These are phyloP conservation scores for Peribatodes rhomboidaria DNA, from an alignment of 2,888 invertebrate species.

Conservation along the genomic window DNA sequence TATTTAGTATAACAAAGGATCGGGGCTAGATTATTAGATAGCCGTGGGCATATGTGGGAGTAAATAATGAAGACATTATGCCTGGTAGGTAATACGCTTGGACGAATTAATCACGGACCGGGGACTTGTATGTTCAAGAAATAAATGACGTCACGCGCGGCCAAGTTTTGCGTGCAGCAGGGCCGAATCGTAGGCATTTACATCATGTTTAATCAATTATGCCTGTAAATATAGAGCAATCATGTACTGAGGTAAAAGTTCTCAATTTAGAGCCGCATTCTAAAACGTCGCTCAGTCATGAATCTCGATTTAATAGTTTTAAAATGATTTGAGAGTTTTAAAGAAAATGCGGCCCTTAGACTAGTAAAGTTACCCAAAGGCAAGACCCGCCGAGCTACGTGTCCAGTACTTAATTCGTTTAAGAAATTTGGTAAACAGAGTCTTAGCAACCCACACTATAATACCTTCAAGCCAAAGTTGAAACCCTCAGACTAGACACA, in stretches of 20 bases:
- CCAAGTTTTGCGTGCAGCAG: background rate
- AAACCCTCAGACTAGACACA: background rate
- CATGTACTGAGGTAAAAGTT: too few relatives aligned
- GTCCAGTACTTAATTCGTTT: background rate
- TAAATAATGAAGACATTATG: background rate
- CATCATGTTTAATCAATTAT: too few relatives aligned
- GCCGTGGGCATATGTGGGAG: constrained; percentile 4
- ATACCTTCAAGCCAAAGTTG: background rate
- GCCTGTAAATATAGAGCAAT: too few relatives aligned
- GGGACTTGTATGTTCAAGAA: background rate
- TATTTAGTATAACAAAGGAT: constrained; percentile 9
- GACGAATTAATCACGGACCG: background rate
- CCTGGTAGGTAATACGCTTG: background rate
- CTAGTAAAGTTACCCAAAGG: background rate
- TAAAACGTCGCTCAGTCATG: too few relatives aligned
- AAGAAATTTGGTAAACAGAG: background rate
- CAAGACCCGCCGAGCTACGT: background rate
- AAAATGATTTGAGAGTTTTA: too few relatives aligned
- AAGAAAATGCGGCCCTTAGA: too few relatives aligned
- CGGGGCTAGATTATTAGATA: background rate
- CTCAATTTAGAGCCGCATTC: too few relatives aligned
- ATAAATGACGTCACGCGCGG: background rate
- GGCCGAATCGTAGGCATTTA: too few relatives aligned
- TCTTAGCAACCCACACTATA: background rate
- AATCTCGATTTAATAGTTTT: too few relatives aligned